Base-by-base conservation (phyloP, 2,113 vertebrate species). In the Syngnathoides biaculeatus region DNA sequence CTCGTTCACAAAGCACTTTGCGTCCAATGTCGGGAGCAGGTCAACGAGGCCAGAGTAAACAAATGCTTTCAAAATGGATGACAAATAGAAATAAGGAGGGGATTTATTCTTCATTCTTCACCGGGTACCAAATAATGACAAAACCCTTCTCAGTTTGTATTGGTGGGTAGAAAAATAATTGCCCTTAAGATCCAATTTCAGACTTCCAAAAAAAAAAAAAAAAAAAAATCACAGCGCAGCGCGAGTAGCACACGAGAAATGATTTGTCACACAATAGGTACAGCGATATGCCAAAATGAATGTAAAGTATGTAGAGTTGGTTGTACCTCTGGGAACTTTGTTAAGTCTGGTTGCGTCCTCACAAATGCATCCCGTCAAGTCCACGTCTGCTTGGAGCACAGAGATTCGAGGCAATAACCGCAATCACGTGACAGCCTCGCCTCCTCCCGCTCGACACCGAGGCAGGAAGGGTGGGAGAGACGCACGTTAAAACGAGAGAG, bases 271-370 rank as follows among this genome's bases (percentile, higher is more conserved):
- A 59, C 9, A 20, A 39, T 11, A 9, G 6, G 9, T 63, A 52
- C 0, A 45, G 55, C 20, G 62, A 42, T 4, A 58, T 56, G 6
- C 35, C 19, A 58, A 42, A 11, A 47, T 39, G 5, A 38, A 66
- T 39, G 8, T 5, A 64, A 62, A 47, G 30, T 47, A 22, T 27
- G 0, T 61, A 7, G 17, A 42, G 42, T 68, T 9, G 15, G 35
- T 57, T 80, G 55, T 81, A 86, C 87, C 78, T 84, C 66, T 39
- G 63, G 2, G 71, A 74, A 68, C 58, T 65, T 69, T 69, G 53
- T 75, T 45, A 69, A 69, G 22, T 81, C 65, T 57, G 73, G 50
- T 39, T 69, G 71, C 72, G 42, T 75, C 65, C 47, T 70, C 61
- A 74, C 24, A 57, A 57, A 53, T 14, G 50, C 48, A 75, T 58